Evolutionary conservation across 2,888 invertebrate genomes (phyloP).

Genomic region (Ethmia dodecea): DNA sequence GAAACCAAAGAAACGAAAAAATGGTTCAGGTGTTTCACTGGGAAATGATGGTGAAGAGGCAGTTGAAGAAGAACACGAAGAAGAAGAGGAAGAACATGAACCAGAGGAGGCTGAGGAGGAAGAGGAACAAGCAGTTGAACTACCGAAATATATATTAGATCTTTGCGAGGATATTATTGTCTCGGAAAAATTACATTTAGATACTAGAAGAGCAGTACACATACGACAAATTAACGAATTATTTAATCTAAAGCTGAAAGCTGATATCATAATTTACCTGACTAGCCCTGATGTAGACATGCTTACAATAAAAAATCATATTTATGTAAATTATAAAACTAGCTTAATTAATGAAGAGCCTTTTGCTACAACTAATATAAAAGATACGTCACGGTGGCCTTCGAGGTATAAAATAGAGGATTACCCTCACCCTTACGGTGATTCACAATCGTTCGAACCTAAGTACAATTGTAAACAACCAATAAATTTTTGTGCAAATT

Average conservation of each 20-base stretch:
- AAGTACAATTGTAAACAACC: constrained; percentile 70
- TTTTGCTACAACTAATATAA: constrained; percentile 23
- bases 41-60: constrained; percentile 24
- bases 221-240: constrained; percentile 47
- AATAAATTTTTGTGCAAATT: constrained; percentile 56
- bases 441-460: constrained; percentile 23
- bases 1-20: constrained; percentile 27
- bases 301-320: constrained; percentile 49
- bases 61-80: constrained; percentile 25
- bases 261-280: constrained; percentile 76
- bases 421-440: constrained; percentile 34
- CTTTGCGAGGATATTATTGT: constrained; percentile 38
- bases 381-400: constrained; percentile 51
- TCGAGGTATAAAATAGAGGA: constrained; percentile 41
- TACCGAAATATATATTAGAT: constrained; percentile 55
- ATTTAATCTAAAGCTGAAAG: constrained; percentile 45
- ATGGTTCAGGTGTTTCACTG: constrained; percentile 24
- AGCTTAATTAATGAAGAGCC: constrained; percentile 27
- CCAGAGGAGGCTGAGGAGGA: constrained; percentile 31
- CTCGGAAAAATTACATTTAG: constrained; percentile 28
- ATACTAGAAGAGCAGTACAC: constrained; percentile 37
- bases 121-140: constrained; percentile 33
- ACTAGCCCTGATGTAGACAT: constrained; percentile 74
- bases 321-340: constrained; percentile 46
- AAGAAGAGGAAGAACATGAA: constrained; percentile 33